These are phyloP conservation scores for Gallinago paraguaiae DNA, from an alignment of 2,113 vertebrate genomes.

Conservation along the genomic window DNA sequence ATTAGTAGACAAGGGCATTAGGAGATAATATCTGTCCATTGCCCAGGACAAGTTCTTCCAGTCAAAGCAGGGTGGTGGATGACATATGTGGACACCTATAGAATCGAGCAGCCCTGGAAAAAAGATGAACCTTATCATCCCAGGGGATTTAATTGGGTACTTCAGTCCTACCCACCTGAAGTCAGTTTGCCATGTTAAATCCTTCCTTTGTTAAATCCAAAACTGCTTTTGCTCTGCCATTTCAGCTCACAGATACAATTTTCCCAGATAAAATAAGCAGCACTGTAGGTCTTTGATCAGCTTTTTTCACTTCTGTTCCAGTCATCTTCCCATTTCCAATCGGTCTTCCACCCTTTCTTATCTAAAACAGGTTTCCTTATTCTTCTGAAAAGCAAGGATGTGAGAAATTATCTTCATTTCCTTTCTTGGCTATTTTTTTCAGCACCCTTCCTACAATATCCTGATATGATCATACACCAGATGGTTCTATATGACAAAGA, in stretches of 20 bases:
- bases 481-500: not conserved
- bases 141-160: not conserved
- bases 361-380: not conserved
- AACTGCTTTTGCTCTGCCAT: accelerated
- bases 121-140: not conserved
- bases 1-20: not conserved
- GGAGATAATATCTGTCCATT: accelerated
- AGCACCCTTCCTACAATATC: not conserved
- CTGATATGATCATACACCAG: not conserved
- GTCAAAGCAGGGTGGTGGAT: not conserved
- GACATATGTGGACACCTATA: accelerated
- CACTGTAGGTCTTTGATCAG: not conserved
- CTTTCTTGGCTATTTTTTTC: not conserved
- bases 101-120: not conserved
- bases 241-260: not conserved
- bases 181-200: not conserved
- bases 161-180: not conserved
- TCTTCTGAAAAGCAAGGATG: not conserved
- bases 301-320: not conserved
- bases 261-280: not conserved
- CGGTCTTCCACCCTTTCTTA: not conserved
- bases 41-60: not conserved
- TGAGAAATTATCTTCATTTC: not conserved
- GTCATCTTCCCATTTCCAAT: not conserved
- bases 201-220: not conserved